Conservation (phyloP, 1,140 invertebrate species). For the Polyergus mexicanus region DNA sequence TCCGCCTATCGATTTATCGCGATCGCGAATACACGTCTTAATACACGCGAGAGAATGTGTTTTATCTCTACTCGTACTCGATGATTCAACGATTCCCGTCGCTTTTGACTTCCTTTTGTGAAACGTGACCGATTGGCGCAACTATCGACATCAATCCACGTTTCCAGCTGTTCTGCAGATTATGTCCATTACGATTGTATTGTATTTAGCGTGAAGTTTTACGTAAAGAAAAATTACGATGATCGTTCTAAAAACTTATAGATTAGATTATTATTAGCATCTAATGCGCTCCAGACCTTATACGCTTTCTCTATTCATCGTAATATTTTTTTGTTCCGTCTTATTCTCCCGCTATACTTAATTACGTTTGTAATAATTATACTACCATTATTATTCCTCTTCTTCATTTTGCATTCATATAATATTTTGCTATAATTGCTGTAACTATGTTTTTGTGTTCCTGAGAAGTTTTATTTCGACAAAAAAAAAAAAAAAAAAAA, state of each 20-base stretch:
- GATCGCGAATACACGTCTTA: conserved; percentile 69
- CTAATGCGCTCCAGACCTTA: too few species aligned
- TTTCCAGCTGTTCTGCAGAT: neutral
- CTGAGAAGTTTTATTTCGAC: too few species aligned
- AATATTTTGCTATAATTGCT: too few species aligned
- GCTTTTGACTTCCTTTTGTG: conserved; percentile 25
- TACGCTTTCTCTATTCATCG: too few species aligned
- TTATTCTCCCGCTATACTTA: too few species aligned
- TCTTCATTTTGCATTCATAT: too few species aligned
- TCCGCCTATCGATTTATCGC: conserved; percentile 65
- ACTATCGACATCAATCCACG: neutral
- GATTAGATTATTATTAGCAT: too few species aligned
- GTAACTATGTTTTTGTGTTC: too few species aligned
- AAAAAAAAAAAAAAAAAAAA: too few species aligned
- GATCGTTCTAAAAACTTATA: neutral
- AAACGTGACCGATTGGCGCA: conserved; percentile 1
- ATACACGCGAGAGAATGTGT: conserved; percentile 32
- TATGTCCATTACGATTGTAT: neutral
- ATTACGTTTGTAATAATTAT: too few species aligned
- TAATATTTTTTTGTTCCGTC: too few species aligned
- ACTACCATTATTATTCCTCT: too few species aligned
- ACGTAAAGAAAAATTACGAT: neutral
- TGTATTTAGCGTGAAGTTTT: neutral
- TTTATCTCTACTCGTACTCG: neutral
- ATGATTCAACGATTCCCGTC: conserved; percentile 55